Evolutionary conservation across 2,113 vertebrate species (phyloP), one percentile per base, ranked within the genome.

Genomic region (Vombatus ursinus): DNA sequence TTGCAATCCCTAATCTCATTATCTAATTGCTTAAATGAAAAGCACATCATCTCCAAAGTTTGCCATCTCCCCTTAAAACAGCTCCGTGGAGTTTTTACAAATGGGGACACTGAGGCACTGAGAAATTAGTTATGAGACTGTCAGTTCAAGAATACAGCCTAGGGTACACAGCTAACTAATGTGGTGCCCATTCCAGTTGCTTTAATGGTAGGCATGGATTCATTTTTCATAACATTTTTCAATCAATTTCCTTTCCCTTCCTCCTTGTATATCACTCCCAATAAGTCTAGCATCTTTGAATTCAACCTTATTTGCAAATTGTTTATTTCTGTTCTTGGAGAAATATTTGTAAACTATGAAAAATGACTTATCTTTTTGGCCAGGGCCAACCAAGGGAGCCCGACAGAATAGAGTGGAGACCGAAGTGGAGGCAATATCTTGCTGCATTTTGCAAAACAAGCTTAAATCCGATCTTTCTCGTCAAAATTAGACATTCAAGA

Each of bases 371-470:
- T 97, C 92, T 97, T 94, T 98, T 96, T 95, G 96, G 94, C 97
- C 95, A 98, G 97, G 96, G 61, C 77, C 96, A 97, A 97, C 68
- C 96, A 97, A 96, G 96, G 96, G 93, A 93, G 93, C 12, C 89
- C 93, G 53, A 49, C 96, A 96, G 95, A 96, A 24, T 93, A 96
- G 52, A 96, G 77, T 90, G 47, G 57, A 90, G 26, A 90, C n/a
- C 0, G 96, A 96, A 49, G 16, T 89, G 91, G 94, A 97, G 90
- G 95, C 96, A 93, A 51, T 97, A 84, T 95, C 90, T 96, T 98
- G 97, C 96, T 97, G 97, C 95, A 98, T 96, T 96, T 97, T 98
- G 93, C 96, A 97, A 96, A 97, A 94, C 95, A 94, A 52, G 90
- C 96, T 97, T 96, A 97, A 97, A 77, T 92, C 92, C 0, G 61